Conservation (phyloP, 2,797 vertebrate species). For the Neopelma chrysocephalum region DNA sequence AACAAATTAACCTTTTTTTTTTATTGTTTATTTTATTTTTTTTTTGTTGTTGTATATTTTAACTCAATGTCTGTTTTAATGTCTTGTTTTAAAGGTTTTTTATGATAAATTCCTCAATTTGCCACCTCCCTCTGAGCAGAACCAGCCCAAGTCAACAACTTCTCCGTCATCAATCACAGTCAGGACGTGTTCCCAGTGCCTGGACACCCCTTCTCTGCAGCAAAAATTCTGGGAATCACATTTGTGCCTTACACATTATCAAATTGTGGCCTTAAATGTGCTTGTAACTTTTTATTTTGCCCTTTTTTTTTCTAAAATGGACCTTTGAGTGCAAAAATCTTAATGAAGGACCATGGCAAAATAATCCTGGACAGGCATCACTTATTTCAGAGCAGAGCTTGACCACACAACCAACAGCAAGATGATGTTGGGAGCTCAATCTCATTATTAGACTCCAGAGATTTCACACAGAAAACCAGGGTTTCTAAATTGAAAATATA, state of each 20-base stretch:
- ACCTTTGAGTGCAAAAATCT: not conserved
- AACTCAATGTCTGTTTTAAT: slow-evolving; percentile 28
- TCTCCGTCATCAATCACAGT: slow-evolving; percentile 31
- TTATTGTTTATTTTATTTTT: not conserved
- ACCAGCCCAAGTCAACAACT: not conserved
- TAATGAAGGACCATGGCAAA: not conserved
- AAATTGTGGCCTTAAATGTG: not conserved
- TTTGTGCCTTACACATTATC: slow-evolving; percentile 27
- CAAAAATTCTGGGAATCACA: not conserved
- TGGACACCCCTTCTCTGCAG: not conserved
- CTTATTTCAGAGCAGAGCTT: not conserved
- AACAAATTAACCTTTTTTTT: slow-evolving; percentile 42
- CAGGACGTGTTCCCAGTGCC: not conserved
- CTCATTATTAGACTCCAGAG: not conserved
- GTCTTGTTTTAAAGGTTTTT: slow-evolving; percentile 35
- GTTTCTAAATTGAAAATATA: not conserved
- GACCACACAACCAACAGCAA: not conserved
- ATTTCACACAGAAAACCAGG: not conserved
- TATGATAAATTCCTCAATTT: slow-evolving; percentile 18
- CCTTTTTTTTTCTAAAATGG: not conserved
- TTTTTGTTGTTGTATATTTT: not conserved
- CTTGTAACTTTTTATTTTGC: not conserved
- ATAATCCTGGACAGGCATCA: not conserved
- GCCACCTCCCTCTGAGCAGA: not conserved
- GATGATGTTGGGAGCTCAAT: not conserved